Base-by-base conservation (phyloP, 2,113 vertebrate genomes). In the Salvator merianae region DNA sequence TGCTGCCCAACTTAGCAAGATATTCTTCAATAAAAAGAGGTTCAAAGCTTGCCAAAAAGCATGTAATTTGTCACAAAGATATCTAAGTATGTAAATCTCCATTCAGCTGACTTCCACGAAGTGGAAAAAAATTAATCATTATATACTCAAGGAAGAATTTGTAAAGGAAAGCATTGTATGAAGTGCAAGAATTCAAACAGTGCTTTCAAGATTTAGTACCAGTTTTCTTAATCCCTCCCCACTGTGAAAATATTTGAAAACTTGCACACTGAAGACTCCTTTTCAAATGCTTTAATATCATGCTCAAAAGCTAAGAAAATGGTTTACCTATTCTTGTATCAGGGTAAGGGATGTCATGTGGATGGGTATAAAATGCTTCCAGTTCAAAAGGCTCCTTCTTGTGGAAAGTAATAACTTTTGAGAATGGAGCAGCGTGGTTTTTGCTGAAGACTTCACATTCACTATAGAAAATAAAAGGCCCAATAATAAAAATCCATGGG, bases 361-460 rank as follows among this genome's bases (percentile, higher is more conserved):
- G 96, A 91, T 94, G 94, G 47, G 96, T 98, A 86, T 99, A 99
- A 91, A 96, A 98, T 77, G 98, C 98, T 94, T 99, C 97, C 88
- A 99, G 95, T 84, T 98, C 97, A 94, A 99, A 98, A 84, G 98
- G 97, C 81, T 99, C 98, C 93, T 98, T 99, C 94, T 99, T 99
- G 95, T 99, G 98, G 92, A 99, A 99, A 88, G 98, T 99, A 90
- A 99, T 99, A 82, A 98, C 97, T 96, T 99, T 99, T 86, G 98
- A 98, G 93, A 99, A 99, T 3, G 98, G 98, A 80, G 98, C 97
- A 91, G 98, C 96, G 53, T 99, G 98, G 87, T 97, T 99, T 94
- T 98, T 99, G 91, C 93, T 96, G 94, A 98, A 99, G 79, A 99
- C 98, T 94, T 99, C 98, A 91, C 98, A 99, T 88, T 98, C 98